phyloP scores from a whole-genome alignment of 2,797 vertebrate species.

The Eulemur coronatus region DNA sequence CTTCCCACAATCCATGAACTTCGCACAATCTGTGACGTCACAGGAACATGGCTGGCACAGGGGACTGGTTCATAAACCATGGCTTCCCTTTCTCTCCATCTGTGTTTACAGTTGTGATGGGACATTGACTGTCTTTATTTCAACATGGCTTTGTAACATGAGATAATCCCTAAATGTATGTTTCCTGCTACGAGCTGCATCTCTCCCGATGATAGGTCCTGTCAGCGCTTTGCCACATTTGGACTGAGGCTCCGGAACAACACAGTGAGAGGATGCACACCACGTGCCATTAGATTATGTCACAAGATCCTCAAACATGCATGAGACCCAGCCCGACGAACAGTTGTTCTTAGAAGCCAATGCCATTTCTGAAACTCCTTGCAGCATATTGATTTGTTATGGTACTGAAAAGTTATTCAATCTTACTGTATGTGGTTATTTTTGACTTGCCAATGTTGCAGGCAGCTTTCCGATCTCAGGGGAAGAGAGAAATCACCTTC shows the following conservation, averaged over 20 bases:
- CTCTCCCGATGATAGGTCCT: neutral
- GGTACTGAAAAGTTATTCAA: neutral
- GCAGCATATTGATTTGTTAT: neutral
- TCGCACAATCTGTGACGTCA: rapidly evolving
- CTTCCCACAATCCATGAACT: neutral
- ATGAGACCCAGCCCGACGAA: neutral
- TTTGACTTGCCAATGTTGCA: neutral
- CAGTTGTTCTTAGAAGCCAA: neutral
- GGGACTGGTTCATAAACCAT: neutral
- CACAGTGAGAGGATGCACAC: neutral
- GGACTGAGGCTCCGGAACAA: neutral
- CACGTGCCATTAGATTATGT: neutral
- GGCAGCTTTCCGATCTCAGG: neutral
- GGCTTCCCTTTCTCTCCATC: neutral
- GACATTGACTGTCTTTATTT: neutral
- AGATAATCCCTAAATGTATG: neutral
- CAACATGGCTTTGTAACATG: neutral
- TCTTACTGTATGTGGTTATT: neutral
- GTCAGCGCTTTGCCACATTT: rapidly evolving
- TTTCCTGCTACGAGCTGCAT: too few relatives aligned
- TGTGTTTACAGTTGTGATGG: too few relatives aligned
- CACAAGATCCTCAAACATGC: neutral
- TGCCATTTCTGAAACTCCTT: neutral
- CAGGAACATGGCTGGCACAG: too few relatives aligned
- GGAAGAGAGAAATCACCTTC: neutral